A percentile compares a stretch with the other conserved stretches of the same genome.
These are phyloP conservation scores for Hiodon alosoides DNA, from an alignment of 2,113 vertebrate genomes.

Conservation along the genomic window DNA sequence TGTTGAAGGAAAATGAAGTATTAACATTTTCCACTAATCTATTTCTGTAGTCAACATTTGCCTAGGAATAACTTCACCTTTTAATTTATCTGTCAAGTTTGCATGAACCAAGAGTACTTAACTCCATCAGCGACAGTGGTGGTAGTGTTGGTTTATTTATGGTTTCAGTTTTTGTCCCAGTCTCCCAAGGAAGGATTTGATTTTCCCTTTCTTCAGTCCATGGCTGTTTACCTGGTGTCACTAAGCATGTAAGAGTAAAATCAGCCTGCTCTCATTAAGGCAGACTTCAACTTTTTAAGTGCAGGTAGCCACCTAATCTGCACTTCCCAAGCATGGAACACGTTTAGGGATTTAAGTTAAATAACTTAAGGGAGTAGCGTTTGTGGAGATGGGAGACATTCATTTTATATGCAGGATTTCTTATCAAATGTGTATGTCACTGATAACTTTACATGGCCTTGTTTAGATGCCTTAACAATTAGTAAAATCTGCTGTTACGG, in stretches of 20 bases:
- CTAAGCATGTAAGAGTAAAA: neutral
- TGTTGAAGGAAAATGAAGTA: neutral
- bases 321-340: too few species aligned
- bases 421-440: too few species aligned
- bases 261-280: neutral
- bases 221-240: neutral
- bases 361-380: too few species aligned
- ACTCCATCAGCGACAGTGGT: neutral
- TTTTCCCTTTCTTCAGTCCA: neutral
- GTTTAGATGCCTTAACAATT: too few species aligned
- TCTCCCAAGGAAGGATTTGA: too few species aligned
- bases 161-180: too few species aligned
- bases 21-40: neutral
- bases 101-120: neutral
- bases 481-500: too few species aligned
- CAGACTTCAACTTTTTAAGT: neutral
- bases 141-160: neutral
- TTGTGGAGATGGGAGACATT: neutral
- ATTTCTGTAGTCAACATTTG: neutral
- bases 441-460: too few species aligned
- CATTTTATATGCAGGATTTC: conserved; percentile 2
- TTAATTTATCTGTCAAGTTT: conserved; percentile 12
- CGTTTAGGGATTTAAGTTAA: too few species aligned
- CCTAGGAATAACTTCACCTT: neutral
- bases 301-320: too few species aligned